Evolutionary conservation across 2,113 vertebrate genomes (phyloP).

Genomic region (Percina caprodes): DNA sequence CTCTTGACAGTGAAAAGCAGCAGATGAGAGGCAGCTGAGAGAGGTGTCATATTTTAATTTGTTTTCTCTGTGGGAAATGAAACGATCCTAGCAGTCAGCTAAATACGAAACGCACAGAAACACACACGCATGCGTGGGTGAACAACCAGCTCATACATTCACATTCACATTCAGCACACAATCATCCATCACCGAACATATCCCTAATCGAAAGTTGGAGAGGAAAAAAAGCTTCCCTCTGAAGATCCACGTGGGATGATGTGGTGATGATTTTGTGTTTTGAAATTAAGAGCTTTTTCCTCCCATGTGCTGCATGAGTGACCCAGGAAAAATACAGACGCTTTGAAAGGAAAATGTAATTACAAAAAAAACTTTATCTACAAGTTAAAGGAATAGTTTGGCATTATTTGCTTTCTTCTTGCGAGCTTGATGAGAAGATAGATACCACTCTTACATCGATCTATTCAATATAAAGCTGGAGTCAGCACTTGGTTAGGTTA

Average conservation of each 20-base stretch:
- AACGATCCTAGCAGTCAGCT: slow-evolving; percentile 49
- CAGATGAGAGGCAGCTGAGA: slow-evolving; percentile 66
- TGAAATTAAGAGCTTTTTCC: slow-evolving; percentile 38
- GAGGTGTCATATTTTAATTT: slow-evolving; percentile 78
- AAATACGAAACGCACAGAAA: slow-evolving; percentile 8
- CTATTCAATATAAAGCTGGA: neutral
- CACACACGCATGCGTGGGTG: slow-evolving; percentile 5
- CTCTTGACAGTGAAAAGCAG: slow-evolving; percentile 65
- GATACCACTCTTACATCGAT: neutral
- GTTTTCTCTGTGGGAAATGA: slow-evolving; percentile 71
- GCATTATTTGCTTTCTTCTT: neutral
- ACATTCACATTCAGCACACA: slow-evolving; percentile 3
- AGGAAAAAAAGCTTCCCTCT: slow-evolving; percentile 40
- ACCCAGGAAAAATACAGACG: slow-evolving; percentile 25
- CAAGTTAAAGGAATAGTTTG: neutral
- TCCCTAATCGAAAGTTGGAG: slow-evolving; percentile 35
- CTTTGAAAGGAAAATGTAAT: slow-evolving; percentile 42
- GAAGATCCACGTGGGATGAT: slow-evolving; percentile 59
- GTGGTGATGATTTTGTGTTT: slow-evolving; percentile 47
- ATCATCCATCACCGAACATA: neutral
- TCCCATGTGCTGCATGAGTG: slow-evolving; percentile 44
- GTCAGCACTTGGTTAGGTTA: neutral
- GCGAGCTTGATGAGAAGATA: neutral
- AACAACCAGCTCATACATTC: neutral
- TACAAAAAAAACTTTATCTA: slow-evolving; percentile 16